phyloP scores from a whole-genome alignment of 2,797 vertebrate genomes.

The Leptatherina wallacei region DNA sequence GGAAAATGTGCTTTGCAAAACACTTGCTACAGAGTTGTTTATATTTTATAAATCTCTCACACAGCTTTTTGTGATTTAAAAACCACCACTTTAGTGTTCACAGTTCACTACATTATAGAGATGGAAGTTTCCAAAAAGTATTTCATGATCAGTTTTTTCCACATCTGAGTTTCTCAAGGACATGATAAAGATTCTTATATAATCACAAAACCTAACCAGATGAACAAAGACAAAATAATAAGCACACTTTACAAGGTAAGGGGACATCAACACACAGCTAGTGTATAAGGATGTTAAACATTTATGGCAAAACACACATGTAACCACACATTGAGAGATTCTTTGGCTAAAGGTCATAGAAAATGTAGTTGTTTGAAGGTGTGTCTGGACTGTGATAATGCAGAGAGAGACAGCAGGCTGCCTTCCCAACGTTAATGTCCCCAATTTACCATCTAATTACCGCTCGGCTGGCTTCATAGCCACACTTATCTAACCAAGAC shows the following conservation, averaged over 20 bases:
- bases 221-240: conserved; percentile 24
- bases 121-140: not conserved
- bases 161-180: not conserved
- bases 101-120: not conserved
- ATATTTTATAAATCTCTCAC: conserved; percentile 26
- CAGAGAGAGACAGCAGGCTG: conserved; percentile 76
- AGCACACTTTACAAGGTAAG: conserved; percentile 12
- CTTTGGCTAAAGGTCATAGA: conserved; percentile 76
- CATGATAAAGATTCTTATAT: not conserved
- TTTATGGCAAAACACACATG: conserved; percentile 36
- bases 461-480: conserved; percentile 82
- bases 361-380: conserved; percentile 82
- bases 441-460: conserved; percentile 88
- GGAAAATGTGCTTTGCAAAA: not conserved
- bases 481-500: conserved; percentile 86
- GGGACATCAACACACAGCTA: conserved; percentile 28
- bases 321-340: conserved; percentile 52
- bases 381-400: conserved; percentile 83
- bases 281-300: conserved; percentile 32
- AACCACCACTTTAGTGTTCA: not conserved
- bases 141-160: not conserved
- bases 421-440: conserved; percentile 82
- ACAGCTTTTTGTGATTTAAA: not conserved
- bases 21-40: no score
- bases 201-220: conserved; percentile 12